Conservation (phyloP, 2,113 vertebrate genomes). For the Panthera uncia region DNA sequence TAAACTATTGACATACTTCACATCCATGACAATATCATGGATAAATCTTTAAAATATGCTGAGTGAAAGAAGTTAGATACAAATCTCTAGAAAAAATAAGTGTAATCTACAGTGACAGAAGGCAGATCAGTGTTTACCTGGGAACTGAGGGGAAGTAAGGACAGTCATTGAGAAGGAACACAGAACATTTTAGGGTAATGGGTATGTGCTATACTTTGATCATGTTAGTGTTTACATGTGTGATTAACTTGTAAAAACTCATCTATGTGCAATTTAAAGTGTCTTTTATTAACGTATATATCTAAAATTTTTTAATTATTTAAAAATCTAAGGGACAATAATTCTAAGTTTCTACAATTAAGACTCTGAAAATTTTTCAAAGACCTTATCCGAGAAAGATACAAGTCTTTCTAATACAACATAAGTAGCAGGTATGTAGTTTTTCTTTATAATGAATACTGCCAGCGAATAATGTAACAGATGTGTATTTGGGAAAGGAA, state of each 20-base stretch:
- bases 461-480: slow-evolving; percentile 59
- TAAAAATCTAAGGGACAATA: slow-evolving; percentile 51
- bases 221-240: not conserved
- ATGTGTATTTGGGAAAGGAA: not conserved
- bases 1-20: not conserved
- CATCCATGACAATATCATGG: not conserved
- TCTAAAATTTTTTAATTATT: not conserved
- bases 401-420: slow-evolving; percentile 51
- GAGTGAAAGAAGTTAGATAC: not conserved
- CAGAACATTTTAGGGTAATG: not conserved
- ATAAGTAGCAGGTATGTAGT: slow-evolving; percentile 54
- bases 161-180: not conserved
- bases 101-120: not conserved
- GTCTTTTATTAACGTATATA: not conserved
- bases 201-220: not conserved
- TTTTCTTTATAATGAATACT: slow-evolving; percentile 56
- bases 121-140: not conserved
- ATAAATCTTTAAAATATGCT: not conserved
- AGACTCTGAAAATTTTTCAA: slow-evolving; percentile 67
- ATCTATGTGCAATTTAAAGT: not conserved
- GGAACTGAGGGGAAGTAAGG: not conserved
- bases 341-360: slow-evolving; percentile 72
- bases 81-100: not conserved
- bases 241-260: not conserved
- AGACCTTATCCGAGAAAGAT: slow-evolving; percentile 67